Base-by-base conservation (phyloP, 2,888 invertebrate genomes). In the Tanytarsus gracilentus region DNA sequence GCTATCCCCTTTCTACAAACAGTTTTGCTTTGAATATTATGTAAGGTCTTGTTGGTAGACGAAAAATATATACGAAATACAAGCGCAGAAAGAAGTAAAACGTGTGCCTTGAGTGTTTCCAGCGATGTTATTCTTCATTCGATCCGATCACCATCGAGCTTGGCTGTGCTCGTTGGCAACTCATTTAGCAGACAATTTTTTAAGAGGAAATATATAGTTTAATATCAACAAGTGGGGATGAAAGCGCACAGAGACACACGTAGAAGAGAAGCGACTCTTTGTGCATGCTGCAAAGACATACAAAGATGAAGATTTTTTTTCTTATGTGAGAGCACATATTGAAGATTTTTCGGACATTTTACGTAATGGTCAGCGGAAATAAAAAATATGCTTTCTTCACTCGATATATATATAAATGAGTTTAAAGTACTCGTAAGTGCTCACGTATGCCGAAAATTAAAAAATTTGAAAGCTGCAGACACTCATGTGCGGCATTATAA, bases 1-100 rank as follows among this genome's bases (percentile, higher is more conserved):
- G 53, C 55, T 36, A 40, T 56, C 40, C 58, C 58, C 58, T 58
- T 58, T 58, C 58, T 58, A 48, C 58, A 44, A 58, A 58, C 48
- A 58, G 30, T 55, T 58, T 44, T 48, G 30, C 58, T 58, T 58
- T 58, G 29, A 48, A 48, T 58, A 48, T 58, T 58, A 58, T 30
- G 23, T 58, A 58, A 58, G 30, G 11, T 39, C 26, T 25, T 18
- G 36, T 56, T 56, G 40, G 55, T 56, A 39, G 40, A 56, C 55
- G 39, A 55, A 55, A 52, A n/a, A 25, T 18, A 18, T 7, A 16
- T 6, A 23, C 30, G 23, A 29, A 52, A 44, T 26, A 58, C 58
- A 44, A 58, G 58, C 58, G 29, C 44, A 58, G 9, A 14, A 23
- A 25, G n/a, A 29, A 27, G 14, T 14, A 39, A 33, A 36, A 36